Base-by-base conservation (phyloP, 2,797 vertebrate genomes). In the Rhincodon typus region DNA sequence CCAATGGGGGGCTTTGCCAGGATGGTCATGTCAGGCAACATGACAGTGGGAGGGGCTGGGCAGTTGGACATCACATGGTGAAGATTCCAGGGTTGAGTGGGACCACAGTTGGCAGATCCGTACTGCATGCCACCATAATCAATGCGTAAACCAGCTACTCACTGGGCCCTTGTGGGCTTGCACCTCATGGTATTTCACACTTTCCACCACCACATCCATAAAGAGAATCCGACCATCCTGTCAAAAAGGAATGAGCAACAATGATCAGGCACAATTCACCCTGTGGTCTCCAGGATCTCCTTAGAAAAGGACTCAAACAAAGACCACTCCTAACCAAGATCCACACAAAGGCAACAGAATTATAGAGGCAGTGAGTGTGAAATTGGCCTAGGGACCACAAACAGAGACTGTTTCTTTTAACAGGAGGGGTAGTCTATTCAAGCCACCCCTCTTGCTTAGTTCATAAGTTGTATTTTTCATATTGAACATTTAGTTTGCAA, bases 141-240 rank as follows among this genome's bases (percentile, higher is more conserved):
- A 7, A 0, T 34, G 0, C 2, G 27, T 1, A 7, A 19, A 2
- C 17, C 34, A 25, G 38, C 19, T 7, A 95, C 96, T 96, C 95
- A 96, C 94, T 62, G 96, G 95, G 86, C 94, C 95, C 90, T 94
- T 96, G 88, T 96, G 95, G 7, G 66, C 74, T 38, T 77, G 94
- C 67, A 96, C 57, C 42, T 96, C 96, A 82, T 96, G 96, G 95
- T 96, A 96, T 19, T 95, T 84, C 82, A 96, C 17, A 72, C 95
- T 96, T 50, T 96, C 72, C 42, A 96, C 27, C 67, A 95, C 95
- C 2, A 93, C 96, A 84, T 96, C 95, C 67, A 96, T 74, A 90
- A 96, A 96, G 2, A 96, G 72, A 86, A 96, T 96, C 96, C 96
- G 95, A 79, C 96, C 96, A 87, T 96, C 96, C 96, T 96, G 62